Evolutionary conservation across 2,888 invertebrate genomes (phyloP).

Genomic region (Cistogaster globosa): DNA sequence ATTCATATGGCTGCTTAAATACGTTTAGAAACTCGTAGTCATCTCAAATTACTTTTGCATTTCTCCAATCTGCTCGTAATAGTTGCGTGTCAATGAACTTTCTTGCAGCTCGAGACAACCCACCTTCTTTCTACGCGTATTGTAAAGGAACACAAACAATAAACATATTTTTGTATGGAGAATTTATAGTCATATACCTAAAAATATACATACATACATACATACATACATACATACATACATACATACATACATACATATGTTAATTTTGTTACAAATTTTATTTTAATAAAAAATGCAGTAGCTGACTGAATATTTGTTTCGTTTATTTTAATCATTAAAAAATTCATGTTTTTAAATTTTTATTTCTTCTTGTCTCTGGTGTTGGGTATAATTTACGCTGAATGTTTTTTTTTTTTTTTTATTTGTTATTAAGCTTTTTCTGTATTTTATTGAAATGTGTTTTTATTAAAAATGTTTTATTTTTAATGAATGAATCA

Average conservation of each 20-base stretch:
- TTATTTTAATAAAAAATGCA: too few relatives aligned
- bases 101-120: neutral
- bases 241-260: too few relatives aligned
- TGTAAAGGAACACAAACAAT: conserved; percentile 2
- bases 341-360: neutral
- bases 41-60: conserved; percentile 68
- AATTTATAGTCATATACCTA: too few relatives aligned
- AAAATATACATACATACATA: too few relatives aligned
- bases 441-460: neutral
- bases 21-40: conserved; percentile 29
- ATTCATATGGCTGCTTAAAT: conserved; percentile 38
- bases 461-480: conserved; percentile 10
- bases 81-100: conserved; percentile 63
- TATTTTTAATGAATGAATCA: neutral
- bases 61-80: conserved; percentile 43
- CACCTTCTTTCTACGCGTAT: conserved; percentile 2
- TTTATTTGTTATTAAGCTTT: neutral
- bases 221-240: too few relatives aligned
- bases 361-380: neutral
- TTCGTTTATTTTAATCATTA: neutral
- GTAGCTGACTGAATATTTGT: neutral
- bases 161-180: neutral
- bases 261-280: conserved; percentile 8
- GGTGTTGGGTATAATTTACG: conserved; percentile 7
- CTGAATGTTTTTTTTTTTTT: neutral